Percentiles rank a stretch among this genome's conserved stretches.
Evolutionary conservation across 2,797 vertebrate species (phyloP).

Genomic region (Acestrorhynchus altus): DNA sequence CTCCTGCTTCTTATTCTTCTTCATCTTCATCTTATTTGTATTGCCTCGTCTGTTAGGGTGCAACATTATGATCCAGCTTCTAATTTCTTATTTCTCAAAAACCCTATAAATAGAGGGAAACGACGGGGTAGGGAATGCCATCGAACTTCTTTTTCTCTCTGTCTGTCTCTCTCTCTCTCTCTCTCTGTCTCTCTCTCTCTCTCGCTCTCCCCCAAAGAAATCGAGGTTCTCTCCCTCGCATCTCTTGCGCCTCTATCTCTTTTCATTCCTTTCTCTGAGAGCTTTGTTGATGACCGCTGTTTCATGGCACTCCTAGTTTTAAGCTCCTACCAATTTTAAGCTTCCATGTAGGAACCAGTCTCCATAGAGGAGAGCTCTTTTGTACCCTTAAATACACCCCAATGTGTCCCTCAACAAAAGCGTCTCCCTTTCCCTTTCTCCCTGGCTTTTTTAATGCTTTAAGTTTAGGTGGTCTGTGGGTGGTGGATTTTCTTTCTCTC

Average conservation of each 20-base stretch:
- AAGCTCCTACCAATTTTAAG: constrained; percentile 71
- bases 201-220: no score
- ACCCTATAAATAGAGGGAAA: constrained; percentile 38
- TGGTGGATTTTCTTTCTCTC: constrained; percentile 73
- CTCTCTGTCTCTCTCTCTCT: no score
- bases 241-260: constrained; percentile 37
- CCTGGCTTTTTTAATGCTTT: constrained; percentile 70
- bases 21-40: constrained; percentile 34
- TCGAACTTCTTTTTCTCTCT: constrained; percentile 54
- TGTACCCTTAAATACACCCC: constrained; percentile 82
- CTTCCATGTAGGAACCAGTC: constrained; percentile 78
- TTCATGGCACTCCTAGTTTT: constrained; percentile 72
- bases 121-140: constrained; percentile 45
- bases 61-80: constrained; percentile 30
- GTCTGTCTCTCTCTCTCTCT: no score
- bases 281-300: constrained; percentile 70
- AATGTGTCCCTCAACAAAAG: constrained; percentile 82
- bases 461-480: constrained; percentile 80
- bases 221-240: no score
- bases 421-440: constrained; percentile 68
- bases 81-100: constrained; percentile 47
- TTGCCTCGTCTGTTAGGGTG: constrained; percentile 5
- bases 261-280: constrained; percentile 61
- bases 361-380: constrained; percentile 75
- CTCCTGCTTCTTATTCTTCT: constrained; percentile 37